These are phyloP conservation scores for Kobus ellipsiprymnus DNA, from an alignment of 2,113 vertebrate genomes.

Conservation along the genomic window DNA sequence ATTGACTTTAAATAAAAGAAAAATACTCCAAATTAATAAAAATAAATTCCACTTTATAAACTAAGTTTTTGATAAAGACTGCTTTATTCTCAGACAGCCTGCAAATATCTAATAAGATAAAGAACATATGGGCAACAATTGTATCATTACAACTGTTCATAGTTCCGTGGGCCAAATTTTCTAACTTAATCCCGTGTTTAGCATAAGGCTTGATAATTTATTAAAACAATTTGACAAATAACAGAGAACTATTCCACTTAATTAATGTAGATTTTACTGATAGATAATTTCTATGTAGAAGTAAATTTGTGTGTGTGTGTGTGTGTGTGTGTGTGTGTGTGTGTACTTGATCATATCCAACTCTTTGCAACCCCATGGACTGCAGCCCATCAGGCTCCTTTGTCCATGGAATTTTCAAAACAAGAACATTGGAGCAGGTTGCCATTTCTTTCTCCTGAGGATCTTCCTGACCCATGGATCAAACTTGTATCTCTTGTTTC, in stretches of 20 bases:
- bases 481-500: not conserved
- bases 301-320: not conserved
- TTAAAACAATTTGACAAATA: conserved; percentile 43
- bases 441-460: not conserved
- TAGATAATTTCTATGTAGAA: not conserved
- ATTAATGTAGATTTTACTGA: not conserved
- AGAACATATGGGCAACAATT: conserved; percentile 2
- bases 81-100: not conserved
- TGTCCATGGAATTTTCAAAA: not conserved
- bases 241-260: not conserved
- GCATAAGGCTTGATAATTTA: conserved; percentile 12
- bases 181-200: not conserved
- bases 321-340: not conserved
- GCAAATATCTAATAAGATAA: not conserved
- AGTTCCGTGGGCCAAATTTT: not conserved
- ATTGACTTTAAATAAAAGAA: not conserved
- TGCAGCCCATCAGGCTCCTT: not conserved
- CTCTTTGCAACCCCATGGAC: not conserved
- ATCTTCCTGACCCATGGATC: not conserved
- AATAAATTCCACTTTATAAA: not conserved
- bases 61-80: not conserved
- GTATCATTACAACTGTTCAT: not conserved
- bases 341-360: not conserved
- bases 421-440: not conserved
- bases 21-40: not conserved